Percentiles rank a stretch among this genome's conserved stretches.
phyloP scores from a whole-genome alignment of 2,888 invertebrate genomes.

The Cryptus viduatorius region DNA sequence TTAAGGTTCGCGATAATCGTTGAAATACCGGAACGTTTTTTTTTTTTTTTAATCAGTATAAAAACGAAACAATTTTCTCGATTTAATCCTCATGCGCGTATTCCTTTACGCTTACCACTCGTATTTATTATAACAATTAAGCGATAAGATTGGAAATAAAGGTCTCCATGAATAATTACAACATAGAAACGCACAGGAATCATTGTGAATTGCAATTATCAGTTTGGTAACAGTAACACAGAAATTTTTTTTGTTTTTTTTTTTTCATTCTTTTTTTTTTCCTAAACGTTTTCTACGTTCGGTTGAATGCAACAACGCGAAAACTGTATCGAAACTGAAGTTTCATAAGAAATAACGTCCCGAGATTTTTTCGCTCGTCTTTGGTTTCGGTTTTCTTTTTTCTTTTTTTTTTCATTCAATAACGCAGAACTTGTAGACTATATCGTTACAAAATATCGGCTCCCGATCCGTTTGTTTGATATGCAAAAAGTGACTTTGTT shows the following conservation, averaged over 20 bases:
- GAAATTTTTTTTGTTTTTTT: not conserved
- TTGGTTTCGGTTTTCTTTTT: conserved; percentile 36
- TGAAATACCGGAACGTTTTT: conserved; percentile 46
- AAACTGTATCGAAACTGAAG: not conserved
- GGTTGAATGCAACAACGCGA: not conserved
- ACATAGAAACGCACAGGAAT: conserved; percentile 22
- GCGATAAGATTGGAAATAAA: conserved; percentile 57
- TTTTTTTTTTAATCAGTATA: conserved; percentile 10
- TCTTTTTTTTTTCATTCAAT: not conserved
- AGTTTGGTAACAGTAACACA: conserved; percentile 23
- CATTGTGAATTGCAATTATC: conserved; percentile 21
- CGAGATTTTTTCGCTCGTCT: conserved; percentile 14
- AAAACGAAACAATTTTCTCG: conserved; percentile 46
- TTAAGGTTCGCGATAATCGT: conserved; percentile 53
- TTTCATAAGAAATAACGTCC: conserved; percentile 8
- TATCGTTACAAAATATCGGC: not conserved
- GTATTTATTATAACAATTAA: conserved; percentile 57
- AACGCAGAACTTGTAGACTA: conserved; percentile 2
- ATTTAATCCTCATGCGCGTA: conserved; percentile 51
- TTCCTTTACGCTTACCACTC: conserved; percentile 31
- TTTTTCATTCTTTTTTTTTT: not conserved
- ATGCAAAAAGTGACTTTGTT: conserved; percentile 16
- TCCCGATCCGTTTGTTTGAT: conserved; percentile 20
- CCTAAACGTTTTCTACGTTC: not conserved
- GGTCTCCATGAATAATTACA: conserved; percentile 43